Evolutionary conservation across 2,797 vertebrate genomes (phyloP), one percentile per base, ranked within the genome.

Genomic region (Rhyacichthys aspro): DNA sequence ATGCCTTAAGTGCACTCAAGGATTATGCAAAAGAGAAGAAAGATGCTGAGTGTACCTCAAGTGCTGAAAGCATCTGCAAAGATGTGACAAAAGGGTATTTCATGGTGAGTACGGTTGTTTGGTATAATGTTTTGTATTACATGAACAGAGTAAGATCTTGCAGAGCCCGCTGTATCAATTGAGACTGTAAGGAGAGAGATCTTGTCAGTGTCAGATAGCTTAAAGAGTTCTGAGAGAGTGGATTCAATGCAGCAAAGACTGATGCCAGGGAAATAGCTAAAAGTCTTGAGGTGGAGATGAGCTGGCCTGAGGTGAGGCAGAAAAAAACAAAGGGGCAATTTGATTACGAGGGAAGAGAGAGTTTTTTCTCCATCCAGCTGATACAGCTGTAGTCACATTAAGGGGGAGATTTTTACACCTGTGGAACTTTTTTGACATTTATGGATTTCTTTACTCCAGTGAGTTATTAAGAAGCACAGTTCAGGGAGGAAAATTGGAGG

Each of bases 151-250:
- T 43, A 59, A 63, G 57, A 53, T 56, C n/a, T 18, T 70, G 44
- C 60, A 75, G 34, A 74, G 62, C 42, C 55, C 34, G 59, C 14
- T 52, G 59, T 67, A 16, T 74, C 32, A 23, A 23, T 73, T 9
- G 38, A 43, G 2, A 37, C 37, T 15, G 8, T 63, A 1, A 52
- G 55, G 34, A 44, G 8, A 44, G 38, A 70, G 43, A 68, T 34
- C 12, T 32, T 9, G 9, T 48, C 18, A 34, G 37, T 65, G 5
- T 43, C n/a, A 55, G 28, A 12, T 38, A 2, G 1, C 36, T 38
- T 38, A 9, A 38, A 12, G 2, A 38, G 11, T 38, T 38, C 11
- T 2, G 46, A 32, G 37, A 67, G 2, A 11, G 11, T 42, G 66
- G 62, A 5, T 52, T 70, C 34, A 16, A 23, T 16, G 11, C 33